Evolutionary conservation across 2,113 vertebrate genomes (phyloP), one percentile per base, ranked within the genome.

Genomic region (Azemiops feae): DNA sequence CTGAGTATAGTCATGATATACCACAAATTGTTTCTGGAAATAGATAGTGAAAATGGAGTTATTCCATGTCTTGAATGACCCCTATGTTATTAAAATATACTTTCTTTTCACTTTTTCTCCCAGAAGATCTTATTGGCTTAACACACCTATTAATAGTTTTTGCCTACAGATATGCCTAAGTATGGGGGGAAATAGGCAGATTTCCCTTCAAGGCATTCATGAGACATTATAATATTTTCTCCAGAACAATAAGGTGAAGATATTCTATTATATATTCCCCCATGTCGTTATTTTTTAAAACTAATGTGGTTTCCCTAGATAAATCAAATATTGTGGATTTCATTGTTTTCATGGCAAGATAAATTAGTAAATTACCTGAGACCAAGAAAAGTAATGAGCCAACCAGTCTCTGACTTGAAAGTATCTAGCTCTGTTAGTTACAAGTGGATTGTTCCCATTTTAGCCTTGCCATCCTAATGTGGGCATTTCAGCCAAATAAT

Each of bases 341-440:
- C n/a, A 22, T 93, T 91, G 96, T 96, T 93, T 58, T 93, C 60
- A 94, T 96, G 95, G 96, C 93, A 97, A 96, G 94, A 96, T 55
- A 91, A 95, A 95, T 96, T 95, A 95, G 94, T 89, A 23, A 91
- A 30, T 90, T 96, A 95, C 91, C 91, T 23, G 94, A 96, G 96
- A 95, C 90, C 90, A 30, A 94, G 90, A 94, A 92, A 92, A 94
- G 85, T 95, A 96, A 96, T 95, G 93, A 96, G 93, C 96, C 88
- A 96, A 94, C 89, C 96, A 92, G 96, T 92, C 96, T 93, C 10
- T 57, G 93, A 89, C 86, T 93, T 93, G 92, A 96, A 96, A 95
- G 94, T 92, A 96, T 92, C 91, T 95, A 94, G 96, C 94, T 94
- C 94, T 96, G 96, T 94, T 96, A 96, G 96, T 96, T 97, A 95